phyloP scores from a whole-genome alignment of 2,888 invertebrate species.

The Drosophila histrio region DNA sequence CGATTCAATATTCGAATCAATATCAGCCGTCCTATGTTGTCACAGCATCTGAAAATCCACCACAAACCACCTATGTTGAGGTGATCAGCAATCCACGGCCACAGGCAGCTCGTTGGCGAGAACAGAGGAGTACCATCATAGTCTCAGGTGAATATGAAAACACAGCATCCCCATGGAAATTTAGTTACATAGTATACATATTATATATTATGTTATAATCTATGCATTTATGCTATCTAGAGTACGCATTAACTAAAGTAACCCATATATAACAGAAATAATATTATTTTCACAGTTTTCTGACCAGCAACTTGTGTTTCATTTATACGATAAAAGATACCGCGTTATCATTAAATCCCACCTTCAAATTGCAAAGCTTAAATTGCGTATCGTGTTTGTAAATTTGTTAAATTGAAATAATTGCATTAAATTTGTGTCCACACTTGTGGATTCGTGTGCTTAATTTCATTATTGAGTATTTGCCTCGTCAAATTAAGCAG shows the following conservation, averaged over 20 bases:
- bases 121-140: background rate
- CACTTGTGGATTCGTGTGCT: background rate
- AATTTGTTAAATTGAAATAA: background rate
- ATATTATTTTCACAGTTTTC: background rate
- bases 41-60: slow-evolving; percentile 26
- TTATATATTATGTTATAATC: background rate
- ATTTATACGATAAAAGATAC: background rate
- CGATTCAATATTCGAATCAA: background rate
- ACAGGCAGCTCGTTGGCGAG: background rate
- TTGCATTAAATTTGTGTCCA: background rate
- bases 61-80: slow-evolving; percentile 26
- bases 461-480: background rate
- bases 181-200: background rate
- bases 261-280: too few species aligned
- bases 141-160: slow-evolving; percentile 19
- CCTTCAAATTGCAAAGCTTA: background rate
- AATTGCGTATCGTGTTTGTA: slow-evolving; percentile 9
- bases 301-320: background rate
- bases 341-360: slow-evolving; percentile 12
- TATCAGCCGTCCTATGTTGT: slow-evolving; percentile 1
- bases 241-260: too few species aligned
- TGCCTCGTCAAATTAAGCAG: background rate
- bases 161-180: background rate
- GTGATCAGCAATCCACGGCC: slow-evolving; percentile 10
- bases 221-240: background rate